Base-by-base conservation (phyloP, 2,113 vertebrate species). In the Corythoichthys intestinalis region DNA sequence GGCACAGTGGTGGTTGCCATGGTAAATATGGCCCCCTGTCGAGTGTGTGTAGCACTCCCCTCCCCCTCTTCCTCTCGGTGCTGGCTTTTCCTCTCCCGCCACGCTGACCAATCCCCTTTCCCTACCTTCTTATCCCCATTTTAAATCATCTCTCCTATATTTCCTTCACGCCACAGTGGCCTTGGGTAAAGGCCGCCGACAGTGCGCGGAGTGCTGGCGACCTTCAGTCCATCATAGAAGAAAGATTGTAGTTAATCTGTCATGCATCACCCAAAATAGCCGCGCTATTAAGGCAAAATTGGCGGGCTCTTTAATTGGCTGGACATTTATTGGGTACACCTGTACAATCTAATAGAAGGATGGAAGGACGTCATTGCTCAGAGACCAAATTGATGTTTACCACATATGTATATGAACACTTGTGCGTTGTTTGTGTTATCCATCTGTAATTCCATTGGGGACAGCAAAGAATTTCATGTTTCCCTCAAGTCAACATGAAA, bases 1-100 rank as follows among this genome's bases (percentile, higher is more conserved):
- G 80, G 69, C 72, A 75, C 71, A 52, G n/a, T 58, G 57, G 79
- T 78, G 85, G 87, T 89, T 90, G 83, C 86, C 81, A 89, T 91
- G 85, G 87, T 76, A 78, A 87, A 78, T 78, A 77, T 74, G 48
- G 47, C 70, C 78, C 86, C 77, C 75, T 79, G 77, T 75, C 1
- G 74, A 15, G 69, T 73, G 69, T 65, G 70, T 65, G 61, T 71
- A 37, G 37, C 41, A 70, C 65, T 64, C 58, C 74, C 58, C 75
- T 53, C 69, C 65, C 58, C 70, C 28, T 71, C 41, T 39, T 10
- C 71, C 61, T 60, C 44, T 59, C 39, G 48, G 66, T 34, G 34
- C 6, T 56, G 28, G 34, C 35, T 66, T 53, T 74, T 44, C 52
- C 62, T 68, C 69, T 71, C 5, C 35, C 9, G 17, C 34, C 4